These are phyloP conservation scores for Nesoenas mayeri DNA, from an alignment of 2,113 vertebrate species.

Conservation along the genomic window DNA sequence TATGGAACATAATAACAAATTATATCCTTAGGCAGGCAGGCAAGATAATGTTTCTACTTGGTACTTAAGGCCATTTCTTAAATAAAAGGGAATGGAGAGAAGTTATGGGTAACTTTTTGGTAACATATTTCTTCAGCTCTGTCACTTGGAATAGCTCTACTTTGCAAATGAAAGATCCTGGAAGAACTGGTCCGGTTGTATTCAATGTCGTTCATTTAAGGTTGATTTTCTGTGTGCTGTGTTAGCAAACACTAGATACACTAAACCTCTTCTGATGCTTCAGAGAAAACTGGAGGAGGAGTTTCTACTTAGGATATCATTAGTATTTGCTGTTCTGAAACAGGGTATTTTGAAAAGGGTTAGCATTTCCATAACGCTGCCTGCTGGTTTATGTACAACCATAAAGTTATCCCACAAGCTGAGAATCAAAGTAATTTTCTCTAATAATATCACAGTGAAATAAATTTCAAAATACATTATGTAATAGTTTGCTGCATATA, in stretches of 20 bases:
- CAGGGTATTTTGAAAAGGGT: background rate
- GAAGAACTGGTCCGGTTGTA: background rate
- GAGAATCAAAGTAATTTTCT: background rate
- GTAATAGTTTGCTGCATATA: background rate
- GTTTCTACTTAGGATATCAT: background rate
- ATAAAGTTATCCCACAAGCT: background rate
- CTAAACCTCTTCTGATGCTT: background rate
- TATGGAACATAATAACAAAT: background rate
- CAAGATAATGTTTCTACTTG: background rate
- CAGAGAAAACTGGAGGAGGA: background rate
- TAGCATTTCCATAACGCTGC: background rate
- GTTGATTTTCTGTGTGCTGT: background rate
- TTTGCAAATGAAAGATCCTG: background rate
- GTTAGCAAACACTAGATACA: background rate
- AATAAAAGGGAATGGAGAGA: background rate
- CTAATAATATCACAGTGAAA: background rate
- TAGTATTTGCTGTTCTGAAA: background rate
- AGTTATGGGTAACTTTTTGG: background rate
- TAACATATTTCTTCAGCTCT: background rate
- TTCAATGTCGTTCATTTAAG: background rate
- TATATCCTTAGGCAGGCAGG: background rate
- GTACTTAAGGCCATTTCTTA: background rate
- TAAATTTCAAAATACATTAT: background rate
- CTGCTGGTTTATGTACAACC: background rate
- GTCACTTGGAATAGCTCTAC: background rate